Conservation (phyloP, 2,888 invertebrate species). For the Agriopis marginaria region DNA sequence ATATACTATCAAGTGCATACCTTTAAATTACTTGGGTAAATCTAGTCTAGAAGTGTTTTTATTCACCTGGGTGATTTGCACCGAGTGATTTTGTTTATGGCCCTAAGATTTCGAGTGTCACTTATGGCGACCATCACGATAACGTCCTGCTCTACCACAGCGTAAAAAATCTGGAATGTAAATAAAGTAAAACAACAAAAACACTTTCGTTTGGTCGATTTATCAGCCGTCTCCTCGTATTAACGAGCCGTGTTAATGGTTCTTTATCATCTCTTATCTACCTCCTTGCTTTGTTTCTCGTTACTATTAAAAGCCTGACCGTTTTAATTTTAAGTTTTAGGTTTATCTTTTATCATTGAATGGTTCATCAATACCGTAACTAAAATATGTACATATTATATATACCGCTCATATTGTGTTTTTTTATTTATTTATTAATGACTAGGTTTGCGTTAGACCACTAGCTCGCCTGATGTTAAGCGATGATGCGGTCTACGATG, state of each 20-base stretch:
- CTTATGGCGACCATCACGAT: neutral
- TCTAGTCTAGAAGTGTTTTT: too few relatives aligned
- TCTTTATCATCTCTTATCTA: conserved; percentile 77
- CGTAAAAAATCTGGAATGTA: conserved; percentile 10
- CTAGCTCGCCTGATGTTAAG: too few relatives aligned
- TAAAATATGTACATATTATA: neutral
- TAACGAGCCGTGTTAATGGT: conserved; percentile 77
- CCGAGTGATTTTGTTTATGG: too few relatives aligned
- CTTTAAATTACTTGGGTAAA: too few relatives aligned
- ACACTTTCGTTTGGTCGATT: conserved; percentile 58
- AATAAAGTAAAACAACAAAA: conserved; percentile 40
- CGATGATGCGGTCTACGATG: too few relatives aligned
- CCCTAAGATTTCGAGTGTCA: neutral
- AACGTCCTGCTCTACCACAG: neutral
- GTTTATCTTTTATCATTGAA: conserved; percentile 2
- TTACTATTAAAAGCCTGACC: conserved; percentile 70
- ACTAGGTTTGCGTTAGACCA: too few relatives aligned
- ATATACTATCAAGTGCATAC: too few relatives aligned
- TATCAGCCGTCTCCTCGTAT: conserved; percentile 73
- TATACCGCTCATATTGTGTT: too few relatives aligned
- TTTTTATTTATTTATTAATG: too few relatives aligned
- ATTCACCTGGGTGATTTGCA: too few relatives aligned
- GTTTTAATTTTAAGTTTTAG: conserved; percentile 5
- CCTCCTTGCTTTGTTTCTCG: conserved; percentile 70
- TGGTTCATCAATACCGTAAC: neutral